Base-by-base conservation (phyloP, 2,888 invertebrate species). In the Cheilosia variabilis region DNA sequence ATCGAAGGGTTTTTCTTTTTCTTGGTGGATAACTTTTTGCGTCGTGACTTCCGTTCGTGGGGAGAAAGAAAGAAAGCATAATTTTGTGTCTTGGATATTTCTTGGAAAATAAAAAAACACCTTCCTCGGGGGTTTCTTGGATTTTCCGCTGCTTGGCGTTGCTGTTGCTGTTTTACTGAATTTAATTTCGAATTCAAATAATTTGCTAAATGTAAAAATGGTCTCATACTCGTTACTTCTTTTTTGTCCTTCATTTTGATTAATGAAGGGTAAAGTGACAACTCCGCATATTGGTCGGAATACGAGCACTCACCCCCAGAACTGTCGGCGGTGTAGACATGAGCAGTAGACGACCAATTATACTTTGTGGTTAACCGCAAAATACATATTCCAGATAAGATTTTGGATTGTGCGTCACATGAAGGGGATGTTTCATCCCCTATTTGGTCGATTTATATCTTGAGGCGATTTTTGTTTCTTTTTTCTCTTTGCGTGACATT, bases 301-400 rank as follows among this genome's bases (percentile, higher is more conserved):
- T 58, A 41, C 10, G 9, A n/a, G 45, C 69, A 55, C 60, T 24
- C 78, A 77, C 68, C 57, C 63, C 37, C 9, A 17, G 15, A 45
- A n/a, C 4, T 22, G 41, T 37, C 5, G 82, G 66, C 31, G 58
- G 57, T 69, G 41, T 73, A 87, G 88, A 87, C 88, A 88, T 88
- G 88, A 87, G 88, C 87, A 88, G 89, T 88, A 89, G 87, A 90
- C 91, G 90, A 91, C 92, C 92, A 92, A 92, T 92, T 91, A 92
- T 90, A 92, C 91, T 91, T 91, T 92, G 92, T 88, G 92, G 92
- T 92, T 92, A 92, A 92, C 92, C 92, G 90, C 92, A 92, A 91
- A 91, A 91, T 90, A 90, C 72, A 76, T 90, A 90, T 91, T 90
- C 89, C 89, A 89, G 90, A 90, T 90, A 90, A 90, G 89, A 89